Conservation (phyloP, 2,797 vertebrate genomes). For the Gastrophryne carolinensis region DNA sequence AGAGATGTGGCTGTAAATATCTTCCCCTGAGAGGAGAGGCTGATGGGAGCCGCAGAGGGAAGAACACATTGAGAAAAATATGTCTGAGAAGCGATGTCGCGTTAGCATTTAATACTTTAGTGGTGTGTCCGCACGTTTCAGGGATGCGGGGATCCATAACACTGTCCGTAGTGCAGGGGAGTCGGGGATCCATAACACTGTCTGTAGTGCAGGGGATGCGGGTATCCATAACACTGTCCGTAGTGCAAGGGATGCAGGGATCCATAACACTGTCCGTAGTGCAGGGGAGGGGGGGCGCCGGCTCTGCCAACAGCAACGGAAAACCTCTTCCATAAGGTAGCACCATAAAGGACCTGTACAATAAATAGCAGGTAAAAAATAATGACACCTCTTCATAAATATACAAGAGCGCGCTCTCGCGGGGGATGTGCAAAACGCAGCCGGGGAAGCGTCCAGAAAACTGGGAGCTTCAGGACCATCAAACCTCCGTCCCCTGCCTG, state of each 20-base stretch:
- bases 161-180: no score
- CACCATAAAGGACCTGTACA: slow-evolving; percentile 28
- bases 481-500: background rate
- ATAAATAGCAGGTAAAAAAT: slow-evolving; percentile 38
- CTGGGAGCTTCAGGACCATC: background rate
- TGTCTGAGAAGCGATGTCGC: no score
- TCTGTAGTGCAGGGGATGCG: no score
- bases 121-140: no score
- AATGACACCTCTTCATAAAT: slow-evolving; percentile 16
- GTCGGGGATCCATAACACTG: no score
- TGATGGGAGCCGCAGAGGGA: no score
- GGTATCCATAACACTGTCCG: no score
- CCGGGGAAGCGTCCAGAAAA: background rate
- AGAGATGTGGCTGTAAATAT: no score
- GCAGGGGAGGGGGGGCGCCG: background rate
- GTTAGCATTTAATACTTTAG: no score
- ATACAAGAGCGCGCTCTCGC: background rate
- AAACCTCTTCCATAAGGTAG: slow-evolving; percentile 12
- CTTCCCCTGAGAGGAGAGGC: no score
- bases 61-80: no score
- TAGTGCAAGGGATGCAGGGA: slow-evolving; percentile 4
- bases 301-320: background rate
- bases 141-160: no score
- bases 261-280: slow-evolving; percentile 25
- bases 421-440: slow-evolving; percentile 37